Evolutionary conservation across 2,113 vertebrate genomes (phyloP).

Genomic region (Leiothrix lutea): DNA sequence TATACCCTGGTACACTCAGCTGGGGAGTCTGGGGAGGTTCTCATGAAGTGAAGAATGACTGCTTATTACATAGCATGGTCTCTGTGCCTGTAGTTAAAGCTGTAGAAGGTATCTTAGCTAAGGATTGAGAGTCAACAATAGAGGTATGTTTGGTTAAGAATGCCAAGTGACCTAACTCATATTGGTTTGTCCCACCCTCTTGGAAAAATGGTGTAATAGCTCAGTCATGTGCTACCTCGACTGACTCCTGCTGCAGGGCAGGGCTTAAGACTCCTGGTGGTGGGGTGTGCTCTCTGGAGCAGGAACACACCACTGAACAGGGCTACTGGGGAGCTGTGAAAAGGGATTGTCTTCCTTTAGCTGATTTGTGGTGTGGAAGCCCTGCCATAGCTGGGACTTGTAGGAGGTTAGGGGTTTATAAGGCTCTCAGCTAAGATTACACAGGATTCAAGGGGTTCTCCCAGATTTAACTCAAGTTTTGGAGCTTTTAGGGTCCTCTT

Average conservation of each 20-base stretch:
- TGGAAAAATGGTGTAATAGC: not conserved
- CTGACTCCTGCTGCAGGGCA: not conserved
- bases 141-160: not conserved
- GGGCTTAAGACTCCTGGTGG: not conserved
- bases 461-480: not conserved
- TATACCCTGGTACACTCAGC: not conserved
- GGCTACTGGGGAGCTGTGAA: not conserved
- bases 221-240: not conserved
- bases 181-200: not conserved
- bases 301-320: rapidly evolving
- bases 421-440: not conserved
- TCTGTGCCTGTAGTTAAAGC: not conserved
- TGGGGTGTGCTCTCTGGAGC: not conserved
- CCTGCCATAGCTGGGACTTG: not conserved
- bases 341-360: not conserved
- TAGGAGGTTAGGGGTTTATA: not conserved
- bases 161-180: not conserved
- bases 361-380: not conserved
- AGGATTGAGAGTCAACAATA: not conserved
- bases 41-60: not conserved
- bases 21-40: not conserved
- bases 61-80: not conserved
- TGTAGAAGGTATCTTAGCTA: not conserved
- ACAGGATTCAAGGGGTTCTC: not conserved
- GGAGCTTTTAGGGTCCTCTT: not conserved